phyloP scores from a whole-genome alignment of 2,113 vertebrate genomes.

The Oncorhynchus gorbuscha region DNA sequence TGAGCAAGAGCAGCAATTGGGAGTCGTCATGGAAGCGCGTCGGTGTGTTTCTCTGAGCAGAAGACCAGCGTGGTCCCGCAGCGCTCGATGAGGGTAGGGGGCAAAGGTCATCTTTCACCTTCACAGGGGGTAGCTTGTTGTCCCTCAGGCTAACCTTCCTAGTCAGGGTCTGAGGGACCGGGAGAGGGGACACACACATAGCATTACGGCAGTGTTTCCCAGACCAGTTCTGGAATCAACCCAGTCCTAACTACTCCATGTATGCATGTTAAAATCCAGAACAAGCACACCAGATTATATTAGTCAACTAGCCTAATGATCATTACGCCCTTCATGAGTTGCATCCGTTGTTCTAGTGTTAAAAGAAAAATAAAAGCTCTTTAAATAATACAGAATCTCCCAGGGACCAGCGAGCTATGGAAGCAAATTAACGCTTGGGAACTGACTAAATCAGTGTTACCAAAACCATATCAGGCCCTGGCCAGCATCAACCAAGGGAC shows the following conservation, averaged over 20 bases:
- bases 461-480: too few species aligned
- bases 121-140: background rate
- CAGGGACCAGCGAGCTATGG: too few species aligned
- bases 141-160: constrained; percentile 22
- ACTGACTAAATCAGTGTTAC: too few species aligned
- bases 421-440: too few species aligned
- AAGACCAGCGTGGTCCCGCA: constrained; percentile 35
- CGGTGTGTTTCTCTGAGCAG: constrained; percentile 13
- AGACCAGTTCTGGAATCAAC: background rate
- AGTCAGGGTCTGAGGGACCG: background rate
- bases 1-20: constrained; percentile 44
- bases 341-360: too few species aligned
- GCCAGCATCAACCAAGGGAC: too few species aligned
- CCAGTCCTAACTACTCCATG: background rate
- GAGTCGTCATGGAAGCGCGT: constrained; percentile 30
- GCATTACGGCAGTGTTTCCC: background rate
- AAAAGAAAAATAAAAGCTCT: too few species aligned
- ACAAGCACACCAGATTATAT: background rate
- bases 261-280: background rate
- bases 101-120: background rate
- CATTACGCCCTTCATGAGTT: too few species aligned
- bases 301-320: background rate
- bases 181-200: background rate
- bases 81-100: constrained; percentile 21
- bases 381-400: too few species aligned